Evolutionary conservation across 2,888 invertebrate species (phyloP).

Genomic region (Polymixis lichenea): DNA sequence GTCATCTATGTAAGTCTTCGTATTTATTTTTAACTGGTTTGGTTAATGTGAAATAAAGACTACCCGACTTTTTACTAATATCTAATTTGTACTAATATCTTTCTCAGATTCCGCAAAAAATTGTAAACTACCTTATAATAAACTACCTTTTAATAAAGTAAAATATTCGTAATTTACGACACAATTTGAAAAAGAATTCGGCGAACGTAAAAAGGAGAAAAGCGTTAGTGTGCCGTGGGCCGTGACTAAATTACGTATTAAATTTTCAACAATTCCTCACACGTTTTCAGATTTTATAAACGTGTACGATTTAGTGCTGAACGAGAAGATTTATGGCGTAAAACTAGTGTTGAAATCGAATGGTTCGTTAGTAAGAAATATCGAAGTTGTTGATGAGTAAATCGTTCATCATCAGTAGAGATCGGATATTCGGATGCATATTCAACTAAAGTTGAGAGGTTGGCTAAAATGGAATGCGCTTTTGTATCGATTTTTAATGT

Average conservation of each 20-base stretch:
- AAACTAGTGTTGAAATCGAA: slow-evolving; percentile 21
- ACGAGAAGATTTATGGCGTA: slow-evolving; percentile 35
- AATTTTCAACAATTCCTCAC: slow-evolving; percentile 45
- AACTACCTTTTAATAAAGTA: too few relatives aligned
- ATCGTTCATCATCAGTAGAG: neutral
- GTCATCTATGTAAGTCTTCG: neutral
- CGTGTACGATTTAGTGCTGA: slow-evolving; percentile 30
- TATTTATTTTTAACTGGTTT: neutral
- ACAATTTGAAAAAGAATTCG: slow-evolving; percentile 25
- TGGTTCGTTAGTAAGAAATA: slow-evolving; percentile 10
- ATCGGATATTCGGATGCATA: too few relatives aligned
- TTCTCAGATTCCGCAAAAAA: neutral
- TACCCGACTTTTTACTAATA: neutral
- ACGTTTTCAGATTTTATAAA: slow-evolving; percentile 44
- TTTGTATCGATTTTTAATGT: too few relatives aligned
- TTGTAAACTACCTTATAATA: slow-evolving; percentile 19
- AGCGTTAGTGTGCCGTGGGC: slow-evolving; percentile 21
- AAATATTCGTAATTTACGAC: slow-evolving; percentile 24
- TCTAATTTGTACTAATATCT: neutral
- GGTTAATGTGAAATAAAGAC: neutral
- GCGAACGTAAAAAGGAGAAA: slow-evolving; percentile 36
- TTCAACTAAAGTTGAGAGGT: too few relatives aligned
- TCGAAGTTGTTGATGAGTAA: slow-evolving; percentile 2
- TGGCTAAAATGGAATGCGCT: too few relatives aligned
- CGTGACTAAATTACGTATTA: slow-evolving; percentile 42